Percentiles rank a stretch among this genome's conserved stretches.
Evolutionary conservation across 2,888 invertebrate genomes (phyloP).

Genomic region (Zhuqinia jingwanae): DNA sequence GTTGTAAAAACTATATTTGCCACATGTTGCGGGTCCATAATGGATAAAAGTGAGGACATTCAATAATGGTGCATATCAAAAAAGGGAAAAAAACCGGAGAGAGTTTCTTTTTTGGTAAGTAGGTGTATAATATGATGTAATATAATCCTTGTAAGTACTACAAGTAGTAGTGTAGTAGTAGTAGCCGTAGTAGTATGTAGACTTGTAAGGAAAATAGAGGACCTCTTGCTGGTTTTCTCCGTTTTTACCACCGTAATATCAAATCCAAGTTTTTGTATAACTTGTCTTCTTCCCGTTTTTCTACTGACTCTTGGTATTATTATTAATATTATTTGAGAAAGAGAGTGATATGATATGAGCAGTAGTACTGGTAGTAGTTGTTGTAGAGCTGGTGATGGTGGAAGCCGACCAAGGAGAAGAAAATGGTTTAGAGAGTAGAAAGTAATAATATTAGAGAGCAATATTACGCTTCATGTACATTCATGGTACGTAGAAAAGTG

Average conservation of each 20-base stretch:
- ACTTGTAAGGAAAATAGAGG: conserved; percentile 10
- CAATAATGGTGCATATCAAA: conserved; percentile 61
- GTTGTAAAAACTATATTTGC: conserved; percentile 77
- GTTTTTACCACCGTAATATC: conserved; percentile 49
- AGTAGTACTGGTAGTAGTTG: background rate
- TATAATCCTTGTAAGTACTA: conserved; percentile 18
- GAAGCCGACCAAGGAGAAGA: conserved; percentile 37
- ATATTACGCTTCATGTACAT: conserved; percentile 60
- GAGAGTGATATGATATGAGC: conserved; percentile 4
- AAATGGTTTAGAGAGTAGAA: conserved; percentile 46
- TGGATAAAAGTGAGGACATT: conserved; percentile 74
- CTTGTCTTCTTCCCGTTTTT: conserved; percentile 59
- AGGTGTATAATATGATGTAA: conserved; percentile 7
- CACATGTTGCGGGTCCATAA: conserved; percentile 79
- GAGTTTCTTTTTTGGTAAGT: background rate
- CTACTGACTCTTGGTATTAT: conserved; percentile 44
- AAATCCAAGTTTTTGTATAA: conserved; percentile 59
- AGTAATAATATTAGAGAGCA: conserved; percentile 59
- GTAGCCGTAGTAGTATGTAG: too few species aligned
- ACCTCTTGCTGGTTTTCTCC: conserved; percentile 64
- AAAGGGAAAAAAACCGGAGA: conserved; percentile 7
- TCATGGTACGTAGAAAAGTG: conserved; percentile 54
- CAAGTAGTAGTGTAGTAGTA: background rate
- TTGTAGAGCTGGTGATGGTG: background rate
- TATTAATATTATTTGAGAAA: too few species aligned